Base-by-base conservation (phyloP, 2,797 vertebrate genomes). In the Danio kyathit region DNA sequence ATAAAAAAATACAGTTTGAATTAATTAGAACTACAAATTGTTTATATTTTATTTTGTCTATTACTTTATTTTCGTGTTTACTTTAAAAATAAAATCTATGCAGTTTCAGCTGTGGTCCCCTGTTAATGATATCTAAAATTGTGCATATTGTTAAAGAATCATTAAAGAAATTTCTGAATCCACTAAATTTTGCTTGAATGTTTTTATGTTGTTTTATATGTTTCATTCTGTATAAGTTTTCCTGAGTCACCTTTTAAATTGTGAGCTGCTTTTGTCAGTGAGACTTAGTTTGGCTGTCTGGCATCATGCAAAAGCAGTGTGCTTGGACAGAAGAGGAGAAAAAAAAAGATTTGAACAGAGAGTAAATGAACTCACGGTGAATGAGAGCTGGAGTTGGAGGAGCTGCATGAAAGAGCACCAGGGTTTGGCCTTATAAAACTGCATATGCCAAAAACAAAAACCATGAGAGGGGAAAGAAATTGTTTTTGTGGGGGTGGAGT, bases 351-450 rank as follows among this genome's bases (percentile, higher is more conserved):
- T 21, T 81, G 93, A 95, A 93, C 91, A 60, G 72, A 95, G 93
- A 95, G 91, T 86, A 88, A 95, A 90, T 85, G 86, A 88, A 98
- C 97, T 98, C 96, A 98, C 96, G 96, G 96, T 96, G 96, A 98
- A 94, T 95, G 96, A 93, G 96, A 92, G 96, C 96, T 97, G 96
- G 95, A 97, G 96, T 96, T 94, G 93, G 97, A 97, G 90, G 95
- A 96, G 96, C 96, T 96, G 96, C 95, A 95, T 94, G 96, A 97
- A 89, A 95, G 95, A 92, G 94, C 90, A 95, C 94, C 95, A 95
- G 95, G 96, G 95, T 95, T 95, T 95, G 96, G 96, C 95, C 95
- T 97, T 97, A 97, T 95, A 96, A 97, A 97, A 97, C 96, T 97
- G 96, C 91, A 92, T 85, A 91, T 94, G 95, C 91, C 94, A 94